Evolutionary conservation across 2,797 vertebrate genomes (phyloP), one percentile per base, ranked within the genome.

Genomic region (Cyprinella venusta): DNA sequence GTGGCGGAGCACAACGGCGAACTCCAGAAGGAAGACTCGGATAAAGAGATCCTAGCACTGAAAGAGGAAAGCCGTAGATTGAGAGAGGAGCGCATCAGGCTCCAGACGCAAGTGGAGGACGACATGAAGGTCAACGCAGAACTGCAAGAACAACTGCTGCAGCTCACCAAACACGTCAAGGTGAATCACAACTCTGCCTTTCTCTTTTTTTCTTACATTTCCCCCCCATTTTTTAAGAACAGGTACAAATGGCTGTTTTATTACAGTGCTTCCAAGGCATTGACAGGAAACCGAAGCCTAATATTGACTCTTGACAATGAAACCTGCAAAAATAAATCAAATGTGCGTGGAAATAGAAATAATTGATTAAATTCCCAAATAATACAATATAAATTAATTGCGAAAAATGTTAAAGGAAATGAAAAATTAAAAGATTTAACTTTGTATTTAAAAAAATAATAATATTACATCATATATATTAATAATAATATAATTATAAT

Each of bases 1-100:
- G 94, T 96, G 70, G 95, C 97, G 54, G 97, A 99, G 93, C 97
- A 97, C 90, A 96, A 93, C 85, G 93, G 93, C 84, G 96, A 96
- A 76, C 94, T 96, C 85, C 95, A 96, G 91, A 96, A 92, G 26
- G 94, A 94, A 76, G 95, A 97, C 83, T 95, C 95, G 24, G 95
- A 97, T 80, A 95, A 93, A 68, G 95, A 96, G 86, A 94, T 97
- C 82, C 92, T 90, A 50, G 77, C 75, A 16, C 91, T 98, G 68
- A 95, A 94, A 86, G 95, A 94, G 84, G 97, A 98, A 90, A 94
- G 95, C 38, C 94, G 92, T 85, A 85, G 84, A 72, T 80, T 98
- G 79, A 96, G 92, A 86, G 96, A 96, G 26, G 96, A 97, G 88
- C 94, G 93, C 59, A 76, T 88, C 4, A 84, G 83, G 24, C 93